Evolutionary conservation across 2,888 invertebrate genomes (phyloP).

Genomic region (Cheilosia variabilis): DNA sequence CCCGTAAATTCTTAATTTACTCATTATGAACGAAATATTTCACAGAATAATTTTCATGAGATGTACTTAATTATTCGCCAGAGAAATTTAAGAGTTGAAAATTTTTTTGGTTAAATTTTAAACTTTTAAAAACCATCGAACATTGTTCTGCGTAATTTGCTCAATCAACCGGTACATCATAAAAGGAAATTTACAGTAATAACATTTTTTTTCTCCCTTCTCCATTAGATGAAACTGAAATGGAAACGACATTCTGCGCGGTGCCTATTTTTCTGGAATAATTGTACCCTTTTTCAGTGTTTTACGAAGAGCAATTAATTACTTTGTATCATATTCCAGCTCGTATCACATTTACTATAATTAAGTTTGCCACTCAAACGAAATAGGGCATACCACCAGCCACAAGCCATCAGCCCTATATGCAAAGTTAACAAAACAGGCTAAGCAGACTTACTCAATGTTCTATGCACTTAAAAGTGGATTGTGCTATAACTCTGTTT

Average conservation of each 20-base stretch:
- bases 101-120: too few species aligned
- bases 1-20: neutral
- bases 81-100: too few species aligned
- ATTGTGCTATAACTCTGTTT: neutral
- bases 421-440: neutral
- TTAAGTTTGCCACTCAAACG: constrained; percentile 1
- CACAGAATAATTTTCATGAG: constrained; percentile 1
- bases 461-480: constrained; percentile 16
- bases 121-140: neutral
- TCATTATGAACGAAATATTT: neutral
- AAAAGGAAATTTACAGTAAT: constrained; percentile 7
- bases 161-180: constrained; percentile 7
- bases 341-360: constrained; percentile 16
- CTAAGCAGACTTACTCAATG: constrained; percentile 23
- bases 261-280: neutral
- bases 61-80: neutral
- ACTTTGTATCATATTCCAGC: constrained; percentile 19
- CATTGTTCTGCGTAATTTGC: constrained; percentile 11
- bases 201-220: neutral
- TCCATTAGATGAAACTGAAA: neutral
- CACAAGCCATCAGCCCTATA: neutral
- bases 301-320: constrained; percentile 20
- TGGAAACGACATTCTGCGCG: neutral
- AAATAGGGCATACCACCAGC: constrained; percentile 10
- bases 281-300: neutral